These are phyloP conservation scores for Ellobius talpinus DNA, from an alignment of 2,113 vertebrate species.

Conservation along the genomic window DNA sequence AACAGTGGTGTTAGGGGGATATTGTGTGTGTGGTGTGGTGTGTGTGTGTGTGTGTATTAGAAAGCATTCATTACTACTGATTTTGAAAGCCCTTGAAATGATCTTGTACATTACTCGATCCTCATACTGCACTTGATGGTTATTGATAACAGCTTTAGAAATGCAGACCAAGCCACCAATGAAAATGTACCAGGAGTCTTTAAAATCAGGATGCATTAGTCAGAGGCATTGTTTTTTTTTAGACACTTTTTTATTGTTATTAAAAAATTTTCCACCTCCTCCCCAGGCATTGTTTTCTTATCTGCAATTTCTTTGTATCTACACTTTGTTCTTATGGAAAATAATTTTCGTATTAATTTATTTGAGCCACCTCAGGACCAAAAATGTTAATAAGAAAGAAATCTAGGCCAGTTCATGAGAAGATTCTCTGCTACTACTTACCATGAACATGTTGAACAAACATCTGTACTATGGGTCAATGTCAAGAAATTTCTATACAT, in stretches of 20 bases:
- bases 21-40: neutral
- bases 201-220: neutral
- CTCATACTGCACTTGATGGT: neutral
- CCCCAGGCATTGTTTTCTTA: neutral
- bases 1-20: neutral
- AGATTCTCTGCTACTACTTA: conserved; percentile 2
- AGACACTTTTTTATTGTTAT: too few species aligned
- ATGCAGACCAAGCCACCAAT: neutral
- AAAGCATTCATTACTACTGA: neutral
- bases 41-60: neutral
- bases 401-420: neutral
- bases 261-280: too few species aligned
- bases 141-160: neutral
- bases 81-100: conserved; percentile 9
- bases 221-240: too few species aligned
- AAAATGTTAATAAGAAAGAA: conserved; percentile 46
- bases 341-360: neutral
- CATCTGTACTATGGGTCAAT: neutral
- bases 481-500: conserved; percentile 32
- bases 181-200: neutral
- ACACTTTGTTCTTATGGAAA: conserved; percentile 8
- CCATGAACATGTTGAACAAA: neutral
- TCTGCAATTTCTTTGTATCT: neutral
- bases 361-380: neutral
- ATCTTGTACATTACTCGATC: neutral